Evolutionary conservation across 2,888 invertebrate species (phyloP).

Genomic region (Invenusta paracnida): DNA sequence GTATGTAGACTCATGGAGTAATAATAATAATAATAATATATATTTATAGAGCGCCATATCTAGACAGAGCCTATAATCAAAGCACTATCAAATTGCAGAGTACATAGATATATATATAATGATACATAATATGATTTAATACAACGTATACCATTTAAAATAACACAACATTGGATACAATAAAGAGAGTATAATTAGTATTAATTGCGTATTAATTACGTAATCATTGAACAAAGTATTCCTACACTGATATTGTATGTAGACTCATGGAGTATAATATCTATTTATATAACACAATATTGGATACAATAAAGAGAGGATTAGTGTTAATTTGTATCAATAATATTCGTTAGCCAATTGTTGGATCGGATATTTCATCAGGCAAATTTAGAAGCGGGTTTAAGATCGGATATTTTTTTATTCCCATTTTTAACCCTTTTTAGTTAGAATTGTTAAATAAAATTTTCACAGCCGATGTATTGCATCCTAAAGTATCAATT

Average conservation of each 20-base stretch:
- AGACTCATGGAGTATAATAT: not conserved
- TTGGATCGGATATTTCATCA: slow-evolving; percentile 23
- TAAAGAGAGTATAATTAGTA: not conserved
- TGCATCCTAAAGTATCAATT: not conserved
- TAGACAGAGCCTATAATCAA: not conserved
- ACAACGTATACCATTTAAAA: not conserved
- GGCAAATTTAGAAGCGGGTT: slow-evolving; percentile 16
- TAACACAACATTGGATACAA: not conserved
- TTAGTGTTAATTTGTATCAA: not conserved
- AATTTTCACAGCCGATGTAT: not conserved
- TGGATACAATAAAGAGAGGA: not conserved
- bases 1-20: not conserved
- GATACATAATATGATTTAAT: not conserved
- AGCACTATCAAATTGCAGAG: not conserved
- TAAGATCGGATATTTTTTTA: not conserved
- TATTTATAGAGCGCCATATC: not conserved
- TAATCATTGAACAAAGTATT: not conserved
- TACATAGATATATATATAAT: not conserved
- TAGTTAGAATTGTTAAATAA: not conserved
- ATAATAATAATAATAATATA: not conserved
- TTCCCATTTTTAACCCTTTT: not conserved
- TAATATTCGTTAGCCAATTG: slow-evolving; percentile 5
- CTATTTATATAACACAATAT: not conserved
- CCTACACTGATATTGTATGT: not conserved
- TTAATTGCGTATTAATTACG: not conserved